These are phyloP conservation scores for Drosophila ezoana DNA, from an alignment of 2,888 invertebrate species.

Conservation along the genomic window DNA sequence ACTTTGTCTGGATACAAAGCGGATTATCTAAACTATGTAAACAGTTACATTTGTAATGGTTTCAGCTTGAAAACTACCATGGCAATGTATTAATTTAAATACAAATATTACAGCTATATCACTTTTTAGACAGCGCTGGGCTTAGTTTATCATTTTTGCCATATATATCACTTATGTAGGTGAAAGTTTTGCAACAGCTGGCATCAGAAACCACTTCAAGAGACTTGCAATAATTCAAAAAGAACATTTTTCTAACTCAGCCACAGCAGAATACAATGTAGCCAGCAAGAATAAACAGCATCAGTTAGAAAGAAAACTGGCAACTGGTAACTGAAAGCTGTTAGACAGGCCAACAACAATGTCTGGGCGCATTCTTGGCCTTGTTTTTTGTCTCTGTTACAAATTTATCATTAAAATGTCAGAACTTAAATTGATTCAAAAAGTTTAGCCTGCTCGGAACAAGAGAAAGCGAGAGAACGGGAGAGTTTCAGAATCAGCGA, in stretches of 20 bases:
- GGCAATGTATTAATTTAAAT: too few species aligned
- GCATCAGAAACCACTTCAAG: constrained; percentile 34
- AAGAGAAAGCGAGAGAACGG: neutral
- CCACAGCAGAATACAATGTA: constrained; percentile 25
- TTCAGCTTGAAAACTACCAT: too few species aligned
- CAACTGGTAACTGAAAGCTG: constrained; percentile 21
- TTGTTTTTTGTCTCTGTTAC: constrained; percentile 67
- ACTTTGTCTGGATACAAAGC: too few species aligned
- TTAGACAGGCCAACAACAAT: constrained; percentile 33
- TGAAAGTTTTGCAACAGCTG: constrained; percentile 26
- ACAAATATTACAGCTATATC: neutral
- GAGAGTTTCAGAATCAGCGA: constrained; percentile 13
- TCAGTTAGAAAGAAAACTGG: constrained; percentile 15
- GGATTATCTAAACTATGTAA: too few species aligned
- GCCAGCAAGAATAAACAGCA: constrained; percentile 8
- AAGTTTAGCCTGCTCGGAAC: constrained; percentile 53
- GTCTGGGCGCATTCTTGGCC: constrained; percentile 52
- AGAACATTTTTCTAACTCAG: constrained; percentile 56
- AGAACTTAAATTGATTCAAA: constrained; percentile 80
- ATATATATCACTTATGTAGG: constrained; percentile 23
- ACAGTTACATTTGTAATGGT: too few species aligned
- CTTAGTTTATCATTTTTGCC: constrained; percentile 30
- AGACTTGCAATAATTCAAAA: constrained; percentile 64
- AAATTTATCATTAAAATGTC: constrained; percentile 80
- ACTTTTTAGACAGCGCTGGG: constrained; percentile 7